Evolutionary conservation across 2,113 vertebrate genomes (phyloP).

Genomic region (Henicopernis longicauda): DNA sequence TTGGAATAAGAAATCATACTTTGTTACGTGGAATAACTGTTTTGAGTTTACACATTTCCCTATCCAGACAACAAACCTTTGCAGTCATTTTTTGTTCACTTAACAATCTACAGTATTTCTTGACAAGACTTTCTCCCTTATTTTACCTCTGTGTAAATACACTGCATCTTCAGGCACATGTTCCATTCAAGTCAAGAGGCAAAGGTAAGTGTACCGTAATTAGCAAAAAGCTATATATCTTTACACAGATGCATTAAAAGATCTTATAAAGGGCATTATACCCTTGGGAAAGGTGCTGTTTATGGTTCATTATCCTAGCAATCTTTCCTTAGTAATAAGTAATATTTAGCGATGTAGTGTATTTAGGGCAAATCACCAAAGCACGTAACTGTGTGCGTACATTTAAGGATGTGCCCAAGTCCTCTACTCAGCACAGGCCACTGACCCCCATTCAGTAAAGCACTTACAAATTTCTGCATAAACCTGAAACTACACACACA

Average conservation of each 20-base stretch:
- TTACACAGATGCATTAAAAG: neutral
- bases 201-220: neutral
- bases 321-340: neutral
- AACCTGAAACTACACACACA: neutral
- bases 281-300: neutral
- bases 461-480: neutral
- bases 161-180: neutral
- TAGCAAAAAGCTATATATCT: neutral
- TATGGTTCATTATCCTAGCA: neutral
- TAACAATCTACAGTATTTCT: neutral
- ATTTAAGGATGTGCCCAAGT: neutral
- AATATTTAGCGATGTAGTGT: neutral
- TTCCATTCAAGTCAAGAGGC: neutral
- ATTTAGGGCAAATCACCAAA: neutral
- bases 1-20: neutral
- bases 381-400: neutral
- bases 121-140: neutral
- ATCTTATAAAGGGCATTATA: neutral
- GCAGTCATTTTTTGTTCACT: neutral
- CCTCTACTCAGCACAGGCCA: neutral
- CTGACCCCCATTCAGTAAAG: neutral
- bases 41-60: neutral
- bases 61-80: neutral
- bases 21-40: neutral
- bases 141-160: neutral